A percentile compares a stretch with the other conserved stretches of the same genome.
These are phyloP conservation scores for Schlechtendalia chinensis DNA, from an alignment of 1,140 invertebrate species.

Conservation along the genomic window DNA sequence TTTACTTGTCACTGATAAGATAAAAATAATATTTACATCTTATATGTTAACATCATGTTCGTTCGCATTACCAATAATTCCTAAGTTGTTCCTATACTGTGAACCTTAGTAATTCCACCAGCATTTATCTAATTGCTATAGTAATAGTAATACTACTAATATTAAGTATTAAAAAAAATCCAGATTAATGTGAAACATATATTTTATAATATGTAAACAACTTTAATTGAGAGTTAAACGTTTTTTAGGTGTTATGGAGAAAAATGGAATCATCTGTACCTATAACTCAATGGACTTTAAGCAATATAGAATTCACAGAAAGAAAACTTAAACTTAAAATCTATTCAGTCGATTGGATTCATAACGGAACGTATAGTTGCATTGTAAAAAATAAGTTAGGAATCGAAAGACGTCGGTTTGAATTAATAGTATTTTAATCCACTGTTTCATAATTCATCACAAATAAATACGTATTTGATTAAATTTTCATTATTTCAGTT, in stretches of 20 bases:
- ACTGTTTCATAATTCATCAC: too few species aligned
- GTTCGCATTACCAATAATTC: too few species aligned
- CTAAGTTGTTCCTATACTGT: too few species aligned
- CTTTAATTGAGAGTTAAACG: neutral
- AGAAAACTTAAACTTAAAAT: conserved; percentile 16
- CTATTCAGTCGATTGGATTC: neutral
- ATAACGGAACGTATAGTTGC: conserved; percentile 17
- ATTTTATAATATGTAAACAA: neutral
- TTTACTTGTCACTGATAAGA: too few species aligned
- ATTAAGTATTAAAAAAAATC: neutral
- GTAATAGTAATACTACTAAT: neutral
- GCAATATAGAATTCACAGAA: neutral
- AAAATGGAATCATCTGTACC: neutral
- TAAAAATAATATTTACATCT: neutral
- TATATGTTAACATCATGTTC: too few species aligned
- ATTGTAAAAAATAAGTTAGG: conserved; percentile 29
- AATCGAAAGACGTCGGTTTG: neutral
- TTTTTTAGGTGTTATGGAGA: conserved; percentile 16
- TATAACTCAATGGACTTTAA: conserved; percentile 4
- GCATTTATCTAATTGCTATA: neutral
- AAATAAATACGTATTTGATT: too few species aligned
- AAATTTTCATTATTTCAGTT: too few species aligned
- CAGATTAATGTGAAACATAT: neutral
- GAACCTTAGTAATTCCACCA: neutral
- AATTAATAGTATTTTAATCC: neutral